Conservation (phyloP, 1,140 invertebrate genomes). For the Lutraria rhynchaena region DNA sequence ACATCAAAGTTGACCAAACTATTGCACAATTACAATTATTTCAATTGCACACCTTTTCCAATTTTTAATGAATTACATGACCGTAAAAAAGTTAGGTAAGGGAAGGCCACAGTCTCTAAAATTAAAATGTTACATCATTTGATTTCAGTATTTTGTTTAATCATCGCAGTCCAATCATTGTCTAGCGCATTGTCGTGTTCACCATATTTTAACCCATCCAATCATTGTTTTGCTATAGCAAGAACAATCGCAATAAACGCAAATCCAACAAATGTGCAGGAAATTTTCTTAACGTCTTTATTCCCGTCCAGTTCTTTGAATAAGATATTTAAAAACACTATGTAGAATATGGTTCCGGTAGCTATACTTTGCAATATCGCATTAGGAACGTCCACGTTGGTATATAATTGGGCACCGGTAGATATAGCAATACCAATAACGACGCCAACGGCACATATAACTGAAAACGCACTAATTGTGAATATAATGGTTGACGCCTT, state of each 20-base stretch:
- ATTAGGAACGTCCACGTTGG: conserved; percentile 81
- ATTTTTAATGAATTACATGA: too few species aligned
- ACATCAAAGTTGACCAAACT: too few species aligned
- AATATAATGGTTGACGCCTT: conserved; percentile 83
- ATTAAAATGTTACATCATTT: too few species aligned
- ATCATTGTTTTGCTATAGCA: conserved; percentile 69
- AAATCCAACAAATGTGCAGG: conserved; percentile 78
- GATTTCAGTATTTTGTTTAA: too few species aligned
- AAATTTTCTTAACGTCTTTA: conserved; percentile 76
- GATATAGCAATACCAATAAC: conserved; percentile 85
- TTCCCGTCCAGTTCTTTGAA: conserved; percentile 84
- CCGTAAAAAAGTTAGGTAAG: too few species aligned
- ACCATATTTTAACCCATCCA: too few species aligned
- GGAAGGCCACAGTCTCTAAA: too few species aligned
- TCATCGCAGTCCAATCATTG: too few species aligned
- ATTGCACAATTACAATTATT: too few species aligned
- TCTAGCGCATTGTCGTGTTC: too few species aligned
- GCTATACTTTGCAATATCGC: conserved; percentile 87
- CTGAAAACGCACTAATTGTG: conserved; percentile 84
- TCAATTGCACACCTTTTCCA: too few species aligned
- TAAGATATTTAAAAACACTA: conserved; percentile 95
- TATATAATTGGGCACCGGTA: conserved; percentile 78
- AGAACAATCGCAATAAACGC: conserved; percentile 76
- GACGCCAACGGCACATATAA: conserved; percentile 87
- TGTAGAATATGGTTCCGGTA: conserved; percentile 95